Conservation (phyloP, 2,113 vertebrate species). For the Clarias magur region DNA sequence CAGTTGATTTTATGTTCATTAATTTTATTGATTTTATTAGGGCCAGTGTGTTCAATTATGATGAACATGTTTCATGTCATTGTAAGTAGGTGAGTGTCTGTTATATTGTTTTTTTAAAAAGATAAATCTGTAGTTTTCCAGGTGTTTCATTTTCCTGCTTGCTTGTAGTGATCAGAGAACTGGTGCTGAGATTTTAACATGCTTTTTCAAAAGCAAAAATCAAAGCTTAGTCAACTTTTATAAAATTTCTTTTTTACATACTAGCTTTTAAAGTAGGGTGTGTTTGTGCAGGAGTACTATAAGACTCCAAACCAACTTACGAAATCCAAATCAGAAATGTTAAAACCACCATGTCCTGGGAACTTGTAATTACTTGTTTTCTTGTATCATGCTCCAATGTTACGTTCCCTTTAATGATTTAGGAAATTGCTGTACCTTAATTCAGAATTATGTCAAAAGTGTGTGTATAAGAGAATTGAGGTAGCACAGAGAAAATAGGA, state of each 20-base stretch:
- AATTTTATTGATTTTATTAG: constrained; percentile 42
- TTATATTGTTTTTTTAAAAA: neutral
- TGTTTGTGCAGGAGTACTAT: neutral
- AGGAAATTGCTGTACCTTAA: neutral
- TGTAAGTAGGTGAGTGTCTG: constrained; percentile 43
- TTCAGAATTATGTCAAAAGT: neutral
- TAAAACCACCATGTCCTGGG: neutral
- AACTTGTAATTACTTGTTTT: neutral
- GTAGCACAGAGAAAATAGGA: neutral
- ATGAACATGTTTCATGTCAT: constrained; percentile 31
- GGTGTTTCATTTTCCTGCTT: constrained; percentile 20
- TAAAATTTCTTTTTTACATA: neutral
- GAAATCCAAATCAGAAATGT: neutral
- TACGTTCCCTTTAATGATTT: neutral
- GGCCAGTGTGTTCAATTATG: constrained; percentile 39
- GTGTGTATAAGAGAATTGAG: neutral
- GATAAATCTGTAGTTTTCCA: neutral
- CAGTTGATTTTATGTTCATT: constrained; percentile 4
- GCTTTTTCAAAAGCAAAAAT: constrained; percentile 31
- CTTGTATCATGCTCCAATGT: neutral
- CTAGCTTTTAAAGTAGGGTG: neutral
- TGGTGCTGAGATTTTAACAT: constrained; percentile 31
- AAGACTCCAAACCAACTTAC: neutral
- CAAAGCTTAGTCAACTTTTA: neutral
- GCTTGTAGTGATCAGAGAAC: constrained; percentile 35